Conservation (phyloP, 2,797 vertebrate species). For the Alauda arvensis region DNA sequence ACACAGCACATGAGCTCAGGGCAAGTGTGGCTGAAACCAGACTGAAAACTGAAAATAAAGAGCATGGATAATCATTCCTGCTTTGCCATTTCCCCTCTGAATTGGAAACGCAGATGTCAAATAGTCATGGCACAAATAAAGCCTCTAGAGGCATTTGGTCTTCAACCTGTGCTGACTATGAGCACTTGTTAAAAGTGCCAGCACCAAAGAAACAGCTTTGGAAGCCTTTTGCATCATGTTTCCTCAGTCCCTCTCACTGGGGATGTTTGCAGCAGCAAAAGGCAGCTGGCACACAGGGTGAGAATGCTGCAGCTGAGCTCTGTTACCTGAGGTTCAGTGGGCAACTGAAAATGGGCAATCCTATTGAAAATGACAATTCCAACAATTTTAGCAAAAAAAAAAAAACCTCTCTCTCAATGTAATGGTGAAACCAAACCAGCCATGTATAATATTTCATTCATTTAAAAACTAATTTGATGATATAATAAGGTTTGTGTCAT, state of each 20-base stretch:
- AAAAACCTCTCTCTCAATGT: neutral
- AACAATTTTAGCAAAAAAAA: neutral
- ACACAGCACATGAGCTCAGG: neutral
- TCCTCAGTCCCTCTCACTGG: neutral
- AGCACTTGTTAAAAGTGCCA: neutral
- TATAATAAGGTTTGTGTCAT: constrained; percentile 1
- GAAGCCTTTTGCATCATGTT: neutral
- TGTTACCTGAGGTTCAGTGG: neutral
- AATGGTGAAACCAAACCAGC: neutral
- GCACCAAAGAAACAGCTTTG: neutral
- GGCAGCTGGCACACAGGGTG: neutral
- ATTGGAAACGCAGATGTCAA: neutral
- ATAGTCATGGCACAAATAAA: neutral
- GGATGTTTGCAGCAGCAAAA: neutral
- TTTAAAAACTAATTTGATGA: neutral
- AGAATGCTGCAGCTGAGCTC: neutral
- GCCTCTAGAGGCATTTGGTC: neutral
- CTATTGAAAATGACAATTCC: neutral
- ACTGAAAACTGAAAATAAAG: neutral
- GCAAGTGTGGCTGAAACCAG: neutral
- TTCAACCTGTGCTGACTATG: neutral
- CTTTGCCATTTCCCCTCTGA: neutral
- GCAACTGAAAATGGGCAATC: neutral
- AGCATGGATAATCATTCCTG: rapidly evolving
- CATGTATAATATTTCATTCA: neutral